Evolutionary conservation across 37 sponge, comb jelly and placozoan genomes (phyloP), one percentile per base, ranked within the genome.

Genomic region (Halisarca cf. caerulea): DNA sequence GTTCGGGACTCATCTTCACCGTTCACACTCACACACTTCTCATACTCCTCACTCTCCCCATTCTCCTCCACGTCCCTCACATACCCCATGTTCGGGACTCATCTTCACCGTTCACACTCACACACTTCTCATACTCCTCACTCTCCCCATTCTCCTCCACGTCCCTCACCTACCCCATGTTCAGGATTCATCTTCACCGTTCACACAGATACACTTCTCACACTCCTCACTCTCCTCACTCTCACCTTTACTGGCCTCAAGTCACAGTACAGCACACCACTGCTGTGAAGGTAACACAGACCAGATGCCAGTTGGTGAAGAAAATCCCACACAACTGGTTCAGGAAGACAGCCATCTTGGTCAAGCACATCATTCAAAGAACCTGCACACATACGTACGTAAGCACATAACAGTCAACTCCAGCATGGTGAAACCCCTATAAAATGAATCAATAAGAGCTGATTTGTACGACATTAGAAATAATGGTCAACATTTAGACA

Each of bases 321-420:
- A 44, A 89, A 93, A 37, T 30, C 72, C 20, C 41, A 2, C 34
- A 83, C 41, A 21, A 54, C 24, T 2, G 34, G 51, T 40, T 59
- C 72, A 17, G 87, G 85, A 9, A 93, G 80, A 27, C 77, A 62
- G 36, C 90, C 88, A 82, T 93, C 93, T 74, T 86, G 87, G 27
- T 80, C 82, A 62, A 89, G 66, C 0, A 93, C 66, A 33, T 84
- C 85, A 35, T 59, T 72, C 30, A 93, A 83, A 0, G 90, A 20
- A 37, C 72, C 72, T 71, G 18, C 21, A 8, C 6, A 6, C 9
- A 15, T n/a, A 28, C 25, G 15, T n/a, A 62, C 30, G 17, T 55
- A 11, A 55, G 57, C 17, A 55, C 17, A 17, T 55, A 11, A 55
- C 17, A 20, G 17, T 55, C 57, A n/a, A n/a, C n/a, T n/a, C n/a